Base-by-base conservation (phyloP, 2,888 invertebrate genomes). In the Pachydiplax longipennis region DNA sequence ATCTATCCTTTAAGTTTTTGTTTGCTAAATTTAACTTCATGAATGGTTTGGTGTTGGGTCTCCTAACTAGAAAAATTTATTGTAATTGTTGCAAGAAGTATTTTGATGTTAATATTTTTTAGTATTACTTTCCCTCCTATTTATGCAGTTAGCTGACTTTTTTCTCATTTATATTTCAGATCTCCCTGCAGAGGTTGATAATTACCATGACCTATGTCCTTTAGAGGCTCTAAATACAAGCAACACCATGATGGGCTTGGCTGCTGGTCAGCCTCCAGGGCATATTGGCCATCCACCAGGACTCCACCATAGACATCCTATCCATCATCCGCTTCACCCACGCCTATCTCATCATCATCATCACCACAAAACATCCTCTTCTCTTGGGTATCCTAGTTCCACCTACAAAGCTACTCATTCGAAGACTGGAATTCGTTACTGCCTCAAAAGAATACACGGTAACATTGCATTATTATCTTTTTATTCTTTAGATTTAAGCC, bases 401-500 rank as follows among this genome's bases (percentile, higher is more conserved):
- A 97, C 98, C 91, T 99, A 97, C 95, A 98, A 98, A 94, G 99
- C 98, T 91, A 97, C 97, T 90, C 97, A 98, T 94, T 95, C 96
- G n/a, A 97, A 97, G 94, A 97, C 96, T 92, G 98, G 99, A 90
- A 96, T 97, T 83, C 96, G 97, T 92, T 98, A 97, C 94, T 98
- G 98, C 92, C 94, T 99, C 92, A 95, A 98, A 91, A 96, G 99
- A 93, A 96, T 99, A 93, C 99, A 99, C 94, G 97, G 97, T 94
- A 95, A 94, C 92, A 91, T 90, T 81, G 58, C 15, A 25, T 48
- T 18, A 22, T 90, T 25, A 0, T 22, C 31, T 18, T 40, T 31
- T 44, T 73, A 2, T 31, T 73, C 73, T 31, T 73, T 10, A 1
- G 6, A 25, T 25, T 73, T 73, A 0, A 5, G 8, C 12, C 65